These are phyloP conservation scores for Tridacna gigas DNA, from an alignment of 2,888 invertebrate genomes.

Conservation along the genomic window DNA sequence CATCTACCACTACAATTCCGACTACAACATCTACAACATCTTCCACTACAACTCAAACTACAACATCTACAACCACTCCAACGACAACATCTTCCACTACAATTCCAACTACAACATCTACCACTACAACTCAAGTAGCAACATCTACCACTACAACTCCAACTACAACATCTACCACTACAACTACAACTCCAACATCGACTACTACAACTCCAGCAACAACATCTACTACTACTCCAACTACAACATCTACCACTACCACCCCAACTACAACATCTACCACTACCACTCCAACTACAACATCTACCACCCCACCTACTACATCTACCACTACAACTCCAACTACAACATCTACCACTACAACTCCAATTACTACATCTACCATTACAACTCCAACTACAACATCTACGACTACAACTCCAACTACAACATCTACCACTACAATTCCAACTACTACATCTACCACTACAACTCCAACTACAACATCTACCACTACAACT, in stretches of 20 bases:
- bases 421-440: no score
- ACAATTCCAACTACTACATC: no score
- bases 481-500: no score
- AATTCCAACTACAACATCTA: not conserved
- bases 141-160: constrained; percentile 8
- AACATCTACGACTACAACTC: no score
- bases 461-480: no score
- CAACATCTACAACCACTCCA: not conserved
- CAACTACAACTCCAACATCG: constrained; percentile 9
- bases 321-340: not conserved
- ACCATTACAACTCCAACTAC: no score
- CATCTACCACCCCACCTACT: not conserved
- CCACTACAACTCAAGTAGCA: not conserved
- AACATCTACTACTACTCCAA: not conserved
- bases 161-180: constrained; percentile 12
- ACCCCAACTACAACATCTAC: not conserved
- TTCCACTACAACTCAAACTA: not conserved
- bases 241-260: constrained; percentile 3
- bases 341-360: not conserved
- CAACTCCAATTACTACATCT: no score
- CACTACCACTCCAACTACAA: constrained; percentile 2
- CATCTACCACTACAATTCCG: not conserved
- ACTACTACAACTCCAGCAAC: not conserved
- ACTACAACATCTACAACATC: constrained; percentile 13
- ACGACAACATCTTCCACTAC: not conserved